Percentiles rank a stretch among this genome's conserved stretches.
phyloP scores from a whole-genome alignment of 1,140 invertebrate species.

The Antheraea mylitta region DNA sequence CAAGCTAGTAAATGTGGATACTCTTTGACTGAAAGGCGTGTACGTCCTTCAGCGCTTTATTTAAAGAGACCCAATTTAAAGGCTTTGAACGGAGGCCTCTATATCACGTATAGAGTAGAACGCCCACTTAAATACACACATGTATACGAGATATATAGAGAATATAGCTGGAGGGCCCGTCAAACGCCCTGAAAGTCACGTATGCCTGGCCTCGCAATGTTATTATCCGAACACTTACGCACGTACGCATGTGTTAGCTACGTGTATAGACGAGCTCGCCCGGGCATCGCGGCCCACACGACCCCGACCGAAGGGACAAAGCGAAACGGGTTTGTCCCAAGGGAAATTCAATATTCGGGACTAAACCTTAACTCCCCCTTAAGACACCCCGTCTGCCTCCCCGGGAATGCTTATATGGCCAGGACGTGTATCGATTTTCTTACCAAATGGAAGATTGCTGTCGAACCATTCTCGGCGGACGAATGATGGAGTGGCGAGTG shows the following conservation, averaged over 20 bases:
- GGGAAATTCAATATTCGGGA: slow-evolving; percentile 79
- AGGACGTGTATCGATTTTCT: slow-evolving; percentile 77
- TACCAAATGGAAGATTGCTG: slow-evolving; percentile 78
- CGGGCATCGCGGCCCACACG: slow-evolving; percentile 70
- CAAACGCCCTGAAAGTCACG: slow-evolving; percentile 70
- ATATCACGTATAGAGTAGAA: slow-evolving; percentile 51
- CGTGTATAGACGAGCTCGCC: slow-evolving; percentile 30
- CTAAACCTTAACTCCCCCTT: slow-evolving; percentile 77
- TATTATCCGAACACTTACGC: slow-evolving; percentile 66
- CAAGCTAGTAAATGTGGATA: background rate
- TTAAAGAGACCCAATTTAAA: slow-evolving; percentile 72
- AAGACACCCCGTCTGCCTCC: slow-evolving; percentile 70
- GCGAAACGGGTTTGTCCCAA: slow-evolving; percentile 78
- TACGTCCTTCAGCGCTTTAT: slow-evolving; percentile 37
- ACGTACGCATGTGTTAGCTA: slow-evolving; percentile 32
- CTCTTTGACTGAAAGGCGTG: slow-evolving; percentile 22
- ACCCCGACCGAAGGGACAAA: slow-evolving; percentile 74
- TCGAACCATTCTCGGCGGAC: slow-evolving; percentile 72
- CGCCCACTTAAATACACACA: slow-evolving; percentile 46
- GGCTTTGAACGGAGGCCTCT: slow-evolving; percentile 57
- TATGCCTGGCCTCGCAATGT: slow-evolving; percentile 66
- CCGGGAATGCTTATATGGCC: slow-evolving; percentile 77
- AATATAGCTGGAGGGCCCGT: slow-evolving; percentile 54
- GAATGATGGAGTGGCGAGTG: slow-evolving; percentile 70
- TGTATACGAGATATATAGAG: slow-evolving; percentile 36